Evolutionary conservation across 1,140 invertebrate genomes (phyloP), one percentile per base, ranked within the genome.

Genomic region (Calliphora vicina): DNA sequence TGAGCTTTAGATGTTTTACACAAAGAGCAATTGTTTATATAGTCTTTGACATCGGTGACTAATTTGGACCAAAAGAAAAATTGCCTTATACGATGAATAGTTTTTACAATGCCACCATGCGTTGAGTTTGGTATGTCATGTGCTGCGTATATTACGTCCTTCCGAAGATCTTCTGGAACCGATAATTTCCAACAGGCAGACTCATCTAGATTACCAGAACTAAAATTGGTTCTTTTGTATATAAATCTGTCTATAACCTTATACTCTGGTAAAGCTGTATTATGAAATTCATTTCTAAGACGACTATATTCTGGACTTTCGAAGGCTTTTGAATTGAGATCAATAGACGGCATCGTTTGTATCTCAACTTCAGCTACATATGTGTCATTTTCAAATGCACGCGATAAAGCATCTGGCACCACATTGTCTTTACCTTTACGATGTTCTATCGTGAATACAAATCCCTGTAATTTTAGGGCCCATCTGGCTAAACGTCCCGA

Each of bases 101-200:
- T 67, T 67, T 67, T 67, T 15, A n/a, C 61, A 67, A 67, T 67
- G 8, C 61, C 61, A 67, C 61, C 61, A 20, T 57, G 50, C 25
- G 80, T n/a, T 17, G 57, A 26, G 5, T 8, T 20, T 12, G 61
- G 27, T 29, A 27, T 8, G 20, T 43, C 26, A 72, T 82, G 81
- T 17, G 61, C 61, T 23, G n/a, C 35, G 1, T 23, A 12, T 35
- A 82, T 82, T 2, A 71, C 29, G 2, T 29, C 29, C 8, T 29
- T 29, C 8, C 29, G 29, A 29, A 29, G 29, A 3, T 29, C 29
- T 10, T 12, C 8, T 12, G 81, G 81, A 42, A 82, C 27, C 57
- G 29, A 82, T 12, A 82, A 29, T 45, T 82, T 82, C 81, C 61
- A 82, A 2, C n/a, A 67, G n/a, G 15, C 61, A 17, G 61, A 67